Percentiles rank a stretch among this genome's conserved stretches.
phyloP scores from a whole-genome alignment of 2,797 vertebrate genomes.

The Antrozous pallidus region DNA sequence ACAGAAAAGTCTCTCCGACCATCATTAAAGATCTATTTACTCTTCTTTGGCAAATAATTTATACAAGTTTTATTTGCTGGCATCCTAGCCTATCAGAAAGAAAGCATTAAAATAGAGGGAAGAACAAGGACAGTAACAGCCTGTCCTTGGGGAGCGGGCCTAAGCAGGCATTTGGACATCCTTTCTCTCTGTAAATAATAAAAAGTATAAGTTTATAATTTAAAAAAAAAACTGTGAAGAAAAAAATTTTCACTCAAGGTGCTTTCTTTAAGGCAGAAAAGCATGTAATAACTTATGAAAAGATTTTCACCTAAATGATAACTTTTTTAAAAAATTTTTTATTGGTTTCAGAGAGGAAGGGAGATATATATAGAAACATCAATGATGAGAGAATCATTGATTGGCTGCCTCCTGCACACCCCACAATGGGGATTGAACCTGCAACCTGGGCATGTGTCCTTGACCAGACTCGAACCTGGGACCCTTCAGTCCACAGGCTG shows the following conservation, averaged over 20 bases:
- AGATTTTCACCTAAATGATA: neutral
- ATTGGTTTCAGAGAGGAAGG: too few relatives aligned
- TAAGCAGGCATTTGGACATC: too few relatives aligned
- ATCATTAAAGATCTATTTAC: neutral
- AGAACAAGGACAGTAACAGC: neutral
- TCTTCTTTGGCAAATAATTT: neutral
- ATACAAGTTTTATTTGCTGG: neutral
- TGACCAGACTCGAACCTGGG: too few relatives aligned
- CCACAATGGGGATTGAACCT: too few relatives aligned
- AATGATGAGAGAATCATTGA: too few relatives aligned
- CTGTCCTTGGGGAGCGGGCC: neutral
- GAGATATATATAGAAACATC: too few relatives aligned
- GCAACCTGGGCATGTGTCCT: too few relatives aligned
- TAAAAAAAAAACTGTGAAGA: too few relatives aligned
- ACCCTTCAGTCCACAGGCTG: too few relatives aligned
- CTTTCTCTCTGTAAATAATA: too few relatives aligned
- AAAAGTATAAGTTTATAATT: too few relatives aligned
- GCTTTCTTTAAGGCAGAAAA: slow-evolving; percentile 3
- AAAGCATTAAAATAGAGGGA: neutral
- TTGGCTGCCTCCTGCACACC: too few relatives aligned
- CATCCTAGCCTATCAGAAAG: neutral
- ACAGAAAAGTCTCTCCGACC: neutral
- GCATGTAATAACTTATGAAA: neutral
- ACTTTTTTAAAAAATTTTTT: neutral
- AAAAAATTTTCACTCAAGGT: neutral